Base-by-base conservation (phyloP, 1,140 invertebrate species). In the Rhopalosiphum padi region DNA sequence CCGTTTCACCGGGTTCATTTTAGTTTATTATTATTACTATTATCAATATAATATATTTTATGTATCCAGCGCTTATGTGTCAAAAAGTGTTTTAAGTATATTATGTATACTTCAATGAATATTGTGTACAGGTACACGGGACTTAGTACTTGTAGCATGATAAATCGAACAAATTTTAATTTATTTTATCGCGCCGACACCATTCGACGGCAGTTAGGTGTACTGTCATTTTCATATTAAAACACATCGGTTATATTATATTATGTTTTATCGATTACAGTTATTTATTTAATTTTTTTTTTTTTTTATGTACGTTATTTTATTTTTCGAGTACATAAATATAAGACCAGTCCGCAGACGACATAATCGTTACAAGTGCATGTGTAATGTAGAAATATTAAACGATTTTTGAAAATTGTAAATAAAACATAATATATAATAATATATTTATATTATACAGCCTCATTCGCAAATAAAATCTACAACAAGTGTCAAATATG, bases 391-490 rank as follows among this genome's bases (percentile, higher is more conserved):
- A n/a, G 5, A 35, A n/a, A 15, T 77, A n/a, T 77, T 77, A 77
- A 77, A 77, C 18, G 30, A 77, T 77, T 77, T 77, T 77, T 77
- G 4, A 68, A 77, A 25, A 77, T n/a, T 6, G 15, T 77, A 77
- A 77, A 77, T 77, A 77, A n/a, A 77, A 77, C n/a, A 77, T 18
- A 68, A 15, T 68, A 68, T 30, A 68, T 46, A 46, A 46, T 46
- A 46, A 68, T 68, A 68, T n/a, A 77, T 77, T 77, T 77, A n/a
- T n/a, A 77, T 77, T 77, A 77, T 77, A 77, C n/a, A 77, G n/a
- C 60, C 60, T 77, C n/a, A 77, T 77, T 77, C 60, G 11, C n/a
- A 77, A 77, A 77, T 35, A 77, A 77, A 77, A 46, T 77, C 30
- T 77, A n/a, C n/a, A 30, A n/a, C 30, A 77, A 77, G n/a, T 77